These are phyloP conservation scores for Tympanoctomys barrerae DNA, from an alignment of 2,797 vertebrate genomes.

Conservation along the genomic window DNA sequence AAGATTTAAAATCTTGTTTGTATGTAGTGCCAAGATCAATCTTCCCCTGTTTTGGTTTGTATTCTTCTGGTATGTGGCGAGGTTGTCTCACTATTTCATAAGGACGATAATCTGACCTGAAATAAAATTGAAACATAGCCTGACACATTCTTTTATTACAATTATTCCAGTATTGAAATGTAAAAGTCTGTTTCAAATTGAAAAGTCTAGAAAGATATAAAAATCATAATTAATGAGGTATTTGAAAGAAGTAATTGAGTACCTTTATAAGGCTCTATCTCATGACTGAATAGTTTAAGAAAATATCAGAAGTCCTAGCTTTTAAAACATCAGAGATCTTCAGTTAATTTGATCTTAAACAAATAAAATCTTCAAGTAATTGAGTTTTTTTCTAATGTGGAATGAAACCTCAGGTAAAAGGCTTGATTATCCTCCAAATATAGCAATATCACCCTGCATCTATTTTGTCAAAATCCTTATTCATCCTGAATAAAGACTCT, in stretches of 20 bases:
- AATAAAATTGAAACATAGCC: conserved; percentile 73
- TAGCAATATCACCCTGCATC: not conserved
- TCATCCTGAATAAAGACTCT: not conserved
- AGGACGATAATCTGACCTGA: conserved; percentile 91
- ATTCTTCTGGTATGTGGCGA: conserved; percentile 84
- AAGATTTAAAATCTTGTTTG: conserved; percentile 88
- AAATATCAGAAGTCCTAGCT: not conserved
- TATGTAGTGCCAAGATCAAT: conserved; percentile 92
- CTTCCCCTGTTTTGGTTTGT: conserved; percentile 87
- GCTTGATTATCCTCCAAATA: not conserved
- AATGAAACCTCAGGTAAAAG: conserved; percentile 8
- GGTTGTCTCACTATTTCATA: conserved; percentile 86
- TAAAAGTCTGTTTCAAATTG: not conserved
- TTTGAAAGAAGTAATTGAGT: not conserved
- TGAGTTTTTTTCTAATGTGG: not conserved
- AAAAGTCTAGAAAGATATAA: conserved; percentile 39
- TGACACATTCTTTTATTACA: conserved; percentile 69
- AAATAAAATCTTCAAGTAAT: conserved; percentile 14
- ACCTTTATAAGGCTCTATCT: not conserved
- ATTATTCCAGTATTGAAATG: not conserved
- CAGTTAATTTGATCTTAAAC: not conserved
- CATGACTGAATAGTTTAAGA: not conserved
- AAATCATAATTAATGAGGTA: not conserved
- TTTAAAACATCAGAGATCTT: conserved; percentile 1
- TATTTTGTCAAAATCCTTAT: not conserved